Conservation (phyloP, 2,113 vertebrate species). For the Prunella himalayana region DNA sequence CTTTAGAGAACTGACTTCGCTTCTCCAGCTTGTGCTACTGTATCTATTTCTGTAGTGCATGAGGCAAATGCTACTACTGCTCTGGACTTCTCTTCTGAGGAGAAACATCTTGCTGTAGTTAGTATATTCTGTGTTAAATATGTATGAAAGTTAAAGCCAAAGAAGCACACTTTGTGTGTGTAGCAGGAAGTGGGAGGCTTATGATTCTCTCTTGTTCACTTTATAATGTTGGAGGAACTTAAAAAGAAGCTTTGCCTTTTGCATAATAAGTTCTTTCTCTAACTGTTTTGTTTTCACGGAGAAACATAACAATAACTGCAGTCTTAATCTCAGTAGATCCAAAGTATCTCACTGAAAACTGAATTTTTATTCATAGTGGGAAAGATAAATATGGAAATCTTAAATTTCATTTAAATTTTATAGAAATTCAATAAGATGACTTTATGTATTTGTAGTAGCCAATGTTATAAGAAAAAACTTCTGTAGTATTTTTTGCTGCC, state of each 20-base stretch:
- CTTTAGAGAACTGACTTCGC: background rate
- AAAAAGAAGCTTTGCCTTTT: background rate
- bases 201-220: background rate
- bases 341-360: background rate
- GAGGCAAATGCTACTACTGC: background rate
- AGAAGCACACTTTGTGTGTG: background rate
- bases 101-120: background rate
- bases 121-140: background rate
- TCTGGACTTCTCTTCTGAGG: background rate
- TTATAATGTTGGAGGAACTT: background rate
- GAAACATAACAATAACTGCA: background rate
- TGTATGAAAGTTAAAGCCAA: background rate
- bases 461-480: background rate
- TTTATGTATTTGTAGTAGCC: background rate
- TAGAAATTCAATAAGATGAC: background rate
- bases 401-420: background rate
- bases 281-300: background rate
- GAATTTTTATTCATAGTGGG: background rate
- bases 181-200: background rate
- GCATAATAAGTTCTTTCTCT: background rate
- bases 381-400: background rate
- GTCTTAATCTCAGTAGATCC: background rate
- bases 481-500: background rate
- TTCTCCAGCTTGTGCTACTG: background rate
- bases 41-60: background rate